A percentile compares a stretch with the other conserved stretches of the same genome.
phyloP scores from a whole-genome alignment of 1,140 invertebrate genomes.

The Nasonia longicornis region DNA sequence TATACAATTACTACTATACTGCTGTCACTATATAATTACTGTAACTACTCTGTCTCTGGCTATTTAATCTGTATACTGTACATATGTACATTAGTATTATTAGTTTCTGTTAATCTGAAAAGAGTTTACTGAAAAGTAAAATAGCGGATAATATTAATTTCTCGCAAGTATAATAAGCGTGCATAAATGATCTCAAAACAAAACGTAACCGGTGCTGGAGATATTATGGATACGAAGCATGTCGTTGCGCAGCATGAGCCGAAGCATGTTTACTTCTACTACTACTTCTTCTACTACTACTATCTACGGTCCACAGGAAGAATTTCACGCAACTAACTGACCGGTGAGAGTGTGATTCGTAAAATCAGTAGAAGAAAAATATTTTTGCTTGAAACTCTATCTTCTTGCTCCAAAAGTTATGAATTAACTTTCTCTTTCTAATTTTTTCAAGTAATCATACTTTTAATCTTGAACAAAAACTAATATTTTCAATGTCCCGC shows the following conservation, averaged over 20 bases:
- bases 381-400: constrained; percentile 8
- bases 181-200: constrained; percentile 42
- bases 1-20: constrained; percentile 39
- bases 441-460: neutral
- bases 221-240: constrained; percentile 41
- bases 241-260: constrained; percentile 40
- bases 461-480: neutral
- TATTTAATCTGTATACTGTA: constrained; percentile 30
- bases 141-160: neutral
- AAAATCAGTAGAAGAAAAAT: constrained; percentile 6
- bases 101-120: constrained; percentile 34
- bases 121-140: neutral
- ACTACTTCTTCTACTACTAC: neutral
- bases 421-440: neutral
- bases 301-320: constrained; percentile 31
- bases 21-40: constrained; percentile 25
- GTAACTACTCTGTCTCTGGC: constrained; percentile 39
- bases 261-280: constrained; percentile 41
- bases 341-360: constrained; percentile 41
- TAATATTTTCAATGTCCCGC: neutral
- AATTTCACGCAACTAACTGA: constrained; percentile 33
- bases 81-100: constrained; percentile 33
- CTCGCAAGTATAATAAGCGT: neutral
- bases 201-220: constrained; percentile 32
- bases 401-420: constrained; percentile 5